Percentiles rank a stretch among this genome's conserved stretches.
phyloP scores from a whole-genome alignment of 1,140 invertebrate genomes.

The Asbolus verrucosus region DNA sequence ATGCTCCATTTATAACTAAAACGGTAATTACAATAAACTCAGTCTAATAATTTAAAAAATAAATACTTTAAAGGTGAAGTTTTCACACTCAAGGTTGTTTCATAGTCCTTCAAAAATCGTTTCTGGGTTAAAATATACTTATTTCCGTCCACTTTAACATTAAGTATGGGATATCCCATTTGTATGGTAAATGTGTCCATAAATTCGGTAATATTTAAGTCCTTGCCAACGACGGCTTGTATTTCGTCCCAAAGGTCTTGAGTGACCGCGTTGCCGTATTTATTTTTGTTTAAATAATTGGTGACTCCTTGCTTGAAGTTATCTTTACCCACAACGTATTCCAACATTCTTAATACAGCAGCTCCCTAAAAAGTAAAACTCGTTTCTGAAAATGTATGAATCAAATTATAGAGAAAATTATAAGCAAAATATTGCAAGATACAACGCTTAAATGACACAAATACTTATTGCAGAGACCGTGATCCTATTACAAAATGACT shows the following conservation, averaged over 20 bases:
- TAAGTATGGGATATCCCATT: constrained; percentile 90
- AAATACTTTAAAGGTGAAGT: constrained; percentile 35
- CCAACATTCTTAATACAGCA: constrained; percentile 90
- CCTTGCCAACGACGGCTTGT: constrained; percentile 66
- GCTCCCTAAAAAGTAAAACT: constrained; percentile 75
- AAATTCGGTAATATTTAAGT: constrained; percentile 74
- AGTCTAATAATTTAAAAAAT: too few relatives aligned
- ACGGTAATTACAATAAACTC: constrained; percentile 50
- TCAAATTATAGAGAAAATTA: too few relatives aligned
- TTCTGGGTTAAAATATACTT: constrained; percentile 76
- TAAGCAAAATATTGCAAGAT: too few relatives aligned
- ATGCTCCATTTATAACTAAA: constrained; percentile 85
- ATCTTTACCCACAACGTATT: constrained; percentile 82
- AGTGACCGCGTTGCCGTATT: constrained; percentile 83
- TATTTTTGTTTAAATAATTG: constrained; percentile 78
- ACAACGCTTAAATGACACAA: too few relatives aligned
- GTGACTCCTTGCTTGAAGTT: constrained; percentile 80
- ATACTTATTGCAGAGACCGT: too few relatives aligned
- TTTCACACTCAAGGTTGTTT: constrained; percentile 63
- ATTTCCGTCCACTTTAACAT: constrained; percentile 68
- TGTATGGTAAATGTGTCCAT: constrained; percentile 95
- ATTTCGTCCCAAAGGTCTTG: constrained; percentile 79
- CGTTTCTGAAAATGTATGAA: too few relatives aligned
- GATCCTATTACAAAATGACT: too few relatives aligned
- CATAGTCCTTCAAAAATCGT: constrained; percentile 78